These are phyloP conservation scores for Arctia plantaginis DNA, from an alignment of 2,888 invertebrate species.

Conservation along the genomic window DNA sequence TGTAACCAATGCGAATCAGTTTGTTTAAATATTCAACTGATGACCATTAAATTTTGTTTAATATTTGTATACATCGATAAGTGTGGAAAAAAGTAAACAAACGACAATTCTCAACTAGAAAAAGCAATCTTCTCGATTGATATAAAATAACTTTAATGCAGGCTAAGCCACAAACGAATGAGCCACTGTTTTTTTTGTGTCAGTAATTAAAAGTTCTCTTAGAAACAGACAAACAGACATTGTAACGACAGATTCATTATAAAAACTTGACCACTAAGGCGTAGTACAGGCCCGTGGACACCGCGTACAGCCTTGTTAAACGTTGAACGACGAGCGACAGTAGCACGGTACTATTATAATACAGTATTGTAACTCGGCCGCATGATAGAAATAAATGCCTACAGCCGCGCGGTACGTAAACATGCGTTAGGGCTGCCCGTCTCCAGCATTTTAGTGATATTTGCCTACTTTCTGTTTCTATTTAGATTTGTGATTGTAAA, in stretches of 20 bases:
- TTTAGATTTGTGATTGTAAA: no score
- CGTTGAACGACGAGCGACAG: slow-evolving; percentile 10
- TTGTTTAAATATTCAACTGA: no score
- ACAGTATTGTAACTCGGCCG: no score
- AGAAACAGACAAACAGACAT: neutral
- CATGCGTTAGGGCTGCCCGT: no score
- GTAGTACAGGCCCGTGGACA: slow-evolving; percentile 32
- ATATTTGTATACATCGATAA: neutral
- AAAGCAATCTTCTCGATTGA: neutral
- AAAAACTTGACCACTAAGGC: slow-evolving; percentile 27
- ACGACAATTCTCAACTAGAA: neutral
- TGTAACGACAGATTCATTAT: slow-evolving; percentile 29
- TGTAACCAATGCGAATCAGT: no score
- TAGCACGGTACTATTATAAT: no score
- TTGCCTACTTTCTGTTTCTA: no score
- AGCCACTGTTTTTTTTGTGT: neutral
- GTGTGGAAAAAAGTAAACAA: neutral
- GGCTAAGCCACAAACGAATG: neutral
- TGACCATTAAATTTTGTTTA: no score
- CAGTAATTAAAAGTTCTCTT: neutral
- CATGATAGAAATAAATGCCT: no score
- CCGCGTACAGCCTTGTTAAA: slow-evolving; percentile 24
- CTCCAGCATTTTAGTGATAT: no score
- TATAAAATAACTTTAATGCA: neutral
- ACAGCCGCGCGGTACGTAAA: no score